Evolutionary conservation across 2,888 invertebrate species (phyloP).

Genomic region (Drosophila mulleri): DNA sequence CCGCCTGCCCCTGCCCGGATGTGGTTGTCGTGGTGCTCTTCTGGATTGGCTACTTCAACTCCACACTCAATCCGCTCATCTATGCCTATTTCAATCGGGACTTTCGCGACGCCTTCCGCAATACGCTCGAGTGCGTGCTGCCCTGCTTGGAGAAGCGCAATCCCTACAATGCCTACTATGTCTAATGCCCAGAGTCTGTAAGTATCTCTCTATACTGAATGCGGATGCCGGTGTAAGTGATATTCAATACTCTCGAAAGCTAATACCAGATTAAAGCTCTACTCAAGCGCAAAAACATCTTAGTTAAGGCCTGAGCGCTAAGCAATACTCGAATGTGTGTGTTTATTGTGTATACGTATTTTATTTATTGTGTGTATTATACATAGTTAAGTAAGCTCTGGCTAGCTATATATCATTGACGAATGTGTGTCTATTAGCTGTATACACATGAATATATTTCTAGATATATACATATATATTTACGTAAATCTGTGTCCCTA

Average conservation of each 20-base stretch:
- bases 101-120: slow-evolving; percentile 98
- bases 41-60: slow-evolving; percentile 99
- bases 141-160: slow-evolving; percentile 88
- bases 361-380: slow-evolving; percentile 40
- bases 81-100: slow-evolving; percentile 98
- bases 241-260: slow-evolving; percentile 51
- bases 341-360: slow-evolving; percentile 58
- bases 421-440: slow-evolving; percentile 34
- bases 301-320: slow-evolving; percentile 61
- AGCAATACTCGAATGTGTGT: slow-evolving; percentile 75
- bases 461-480: slow-evolving; percentile 2
- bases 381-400: slow-evolving; percentile 30
- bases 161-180: slow-evolving; percentile 85
- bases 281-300: slow-evolving; percentile 20
- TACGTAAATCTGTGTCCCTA: slow-evolving; percentile 58
- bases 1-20: slow-evolving; percentile 93
- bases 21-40: slow-evolving; percentile 95
- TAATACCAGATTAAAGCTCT: slow-evolving; percentile 23
- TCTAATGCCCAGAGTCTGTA: slow-evolving; percentile 83
- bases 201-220: slow-evolving; percentile 8
- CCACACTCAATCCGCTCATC: slow-evolving; percentile 96
- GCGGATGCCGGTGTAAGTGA: slow-evolving; percentile 57
- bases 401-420: slow-evolving; percentile 1
- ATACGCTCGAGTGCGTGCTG: slow-evolving; percentile 93
- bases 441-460: slow-evolving; percentile 1